These are phyloP conservation scores for Erebia ligea DNA, from an alignment of 2,888 invertebrate species.

Conservation along the genomic window DNA sequence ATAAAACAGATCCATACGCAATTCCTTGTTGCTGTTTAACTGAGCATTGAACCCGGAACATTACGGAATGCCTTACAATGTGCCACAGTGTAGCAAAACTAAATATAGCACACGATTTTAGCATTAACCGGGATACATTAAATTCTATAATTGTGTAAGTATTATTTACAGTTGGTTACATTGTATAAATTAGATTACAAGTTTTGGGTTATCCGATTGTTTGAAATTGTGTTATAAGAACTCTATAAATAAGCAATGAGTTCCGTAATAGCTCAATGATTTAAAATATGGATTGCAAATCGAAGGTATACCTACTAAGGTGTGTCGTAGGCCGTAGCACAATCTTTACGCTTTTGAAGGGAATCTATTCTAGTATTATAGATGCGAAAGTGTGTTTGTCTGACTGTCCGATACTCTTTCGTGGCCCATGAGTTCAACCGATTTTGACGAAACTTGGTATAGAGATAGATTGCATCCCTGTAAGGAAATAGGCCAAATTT, in stretches of 20 bases:
- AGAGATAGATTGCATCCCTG: too few relatives aligned
- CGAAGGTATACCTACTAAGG: not conserved
- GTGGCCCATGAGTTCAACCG: too few relatives aligned
- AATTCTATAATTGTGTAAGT: constrained; percentile 26
- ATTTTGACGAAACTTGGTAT: too few relatives aligned
- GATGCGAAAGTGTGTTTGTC: too few relatives aligned
- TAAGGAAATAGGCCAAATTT: too few relatives aligned
- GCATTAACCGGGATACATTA: constrained; percentile 19
- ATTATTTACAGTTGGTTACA: not conserved
- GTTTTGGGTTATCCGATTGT: constrained; percentile 13
- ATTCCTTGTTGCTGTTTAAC: constrained; percentile 35
- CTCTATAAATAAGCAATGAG: not conserved
- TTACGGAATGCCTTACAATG: constrained; percentile 34
- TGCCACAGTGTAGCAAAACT: constrained; percentile 25
- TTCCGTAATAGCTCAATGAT: not conserved
- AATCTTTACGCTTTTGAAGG: not conserved
- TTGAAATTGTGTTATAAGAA: not conserved
- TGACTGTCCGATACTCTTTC: too few relatives aligned
- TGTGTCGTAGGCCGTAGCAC: not conserved
- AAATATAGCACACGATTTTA: constrained; percentile 24
- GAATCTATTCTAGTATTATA: too few relatives aligned
- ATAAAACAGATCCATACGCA: constrained; percentile 24
- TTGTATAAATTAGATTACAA: constrained; percentile 15
- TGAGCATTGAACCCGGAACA: constrained; percentile 42
- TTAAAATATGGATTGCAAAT: not conserved